Base-by-base conservation (phyloP, 1,140 invertebrate genomes). In the Argopecten irradians region DNA sequence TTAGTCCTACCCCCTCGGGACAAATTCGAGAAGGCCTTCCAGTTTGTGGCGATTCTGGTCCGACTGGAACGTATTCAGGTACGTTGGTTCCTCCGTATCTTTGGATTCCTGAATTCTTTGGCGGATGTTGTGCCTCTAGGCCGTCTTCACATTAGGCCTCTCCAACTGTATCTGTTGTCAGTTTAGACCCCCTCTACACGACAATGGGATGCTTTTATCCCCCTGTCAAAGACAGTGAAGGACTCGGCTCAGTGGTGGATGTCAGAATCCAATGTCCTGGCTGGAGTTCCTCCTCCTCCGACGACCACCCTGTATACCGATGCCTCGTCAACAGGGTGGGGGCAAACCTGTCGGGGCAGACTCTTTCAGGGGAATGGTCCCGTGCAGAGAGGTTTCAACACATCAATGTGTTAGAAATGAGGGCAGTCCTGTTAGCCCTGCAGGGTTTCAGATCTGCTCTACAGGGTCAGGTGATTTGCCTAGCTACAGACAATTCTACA, bases 381-480 rank as follows among this genome's bases (percentile, higher is more conserved):
- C 35, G 19, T 22, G 9, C 1, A 28, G 35, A 71, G 14, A n/a
- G 11, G 39, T 7, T 16, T 16, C 33, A 86, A 0, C 41, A 86
- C 85, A 86, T 71, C 14, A 55, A 86, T 34, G 2, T 86, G 2
- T 34, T 85, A 19, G 85, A 86, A 34, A 86, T 86, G 85, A 86
- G 43, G n/a, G 85, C 85, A 34, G 85, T 33, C 22, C 28, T 86
- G 9, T 34, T 86, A 55, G 85, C 85, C 28, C 9, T 14, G 9
- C 33, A 34, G 32, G 9, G 9, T 33, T 33, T 84, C 83, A 84
- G 34, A 34, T 32, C 32, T 32, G 83, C 32, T 28, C 82, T n/a
- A 32, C 9, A 22, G 34, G 11, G 34, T 19, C 32, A 84, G 16
- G 14, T 34, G 9, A 34, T 84, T 32, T 34, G 32, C 39, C 34